Evolutionary conservation across 2,113 vertebrate species (phyloP).

Genomic region (Connochaetes taurinus): DNA sequence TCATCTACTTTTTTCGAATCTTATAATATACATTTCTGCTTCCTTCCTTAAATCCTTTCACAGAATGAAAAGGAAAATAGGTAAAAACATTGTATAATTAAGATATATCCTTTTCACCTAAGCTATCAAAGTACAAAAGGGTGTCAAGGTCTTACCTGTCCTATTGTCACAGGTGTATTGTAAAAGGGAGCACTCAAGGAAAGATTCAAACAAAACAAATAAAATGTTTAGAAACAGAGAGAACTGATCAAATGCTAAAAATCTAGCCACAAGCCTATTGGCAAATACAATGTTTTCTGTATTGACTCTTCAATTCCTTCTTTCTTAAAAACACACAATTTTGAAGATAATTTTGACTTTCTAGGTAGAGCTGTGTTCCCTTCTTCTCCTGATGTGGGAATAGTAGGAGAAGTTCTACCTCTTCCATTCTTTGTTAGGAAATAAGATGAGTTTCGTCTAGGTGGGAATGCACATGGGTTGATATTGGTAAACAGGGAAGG

Average conservation of each 20-base stretch:
- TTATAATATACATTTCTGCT: not conserved
- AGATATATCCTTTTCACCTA: not conserved
- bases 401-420: not conserved
- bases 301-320: not conserved
- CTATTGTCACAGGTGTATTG: not conserved
- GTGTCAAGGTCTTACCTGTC: not conserved
- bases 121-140: not conserved
- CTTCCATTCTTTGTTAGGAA: not conserved
- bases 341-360: not conserved
- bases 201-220: not conserved
- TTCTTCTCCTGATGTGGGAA: not conserved
- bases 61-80: not conserved
- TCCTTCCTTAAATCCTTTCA: not conserved
- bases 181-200: not conserved
- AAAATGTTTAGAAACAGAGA: not conserved
- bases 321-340: not conserved
- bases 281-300: not conserved
- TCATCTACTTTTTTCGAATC: not conserved
- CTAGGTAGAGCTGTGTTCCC: not conserved
- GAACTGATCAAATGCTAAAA: not conserved
- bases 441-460: not conserved
- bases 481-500: constrained; percentile 49
- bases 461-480: not conserved
- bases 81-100: not conserved
- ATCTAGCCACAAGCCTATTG: not conserved